Evolutionary conservation across 2,113 vertebrate species (phyloP).

Genomic region (Antechinus stuartii): DNA sequence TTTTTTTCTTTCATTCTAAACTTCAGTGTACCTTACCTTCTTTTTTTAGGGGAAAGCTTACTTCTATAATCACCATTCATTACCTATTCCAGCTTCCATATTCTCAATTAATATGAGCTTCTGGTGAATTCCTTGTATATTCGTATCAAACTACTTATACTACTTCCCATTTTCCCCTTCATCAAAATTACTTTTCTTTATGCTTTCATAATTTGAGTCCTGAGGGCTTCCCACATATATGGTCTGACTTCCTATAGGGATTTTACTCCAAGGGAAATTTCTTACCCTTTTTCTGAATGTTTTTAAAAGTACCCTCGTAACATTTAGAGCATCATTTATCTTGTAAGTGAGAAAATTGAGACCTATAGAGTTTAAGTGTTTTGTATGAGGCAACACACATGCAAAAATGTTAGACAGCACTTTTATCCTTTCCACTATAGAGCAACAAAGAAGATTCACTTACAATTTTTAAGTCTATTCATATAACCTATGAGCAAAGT

Average conservation of each 20-base stretch:
- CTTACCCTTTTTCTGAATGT: not conserved
- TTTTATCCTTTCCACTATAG: not conserved
- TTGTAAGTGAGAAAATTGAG: not conserved
- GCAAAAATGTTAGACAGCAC: not conserved
- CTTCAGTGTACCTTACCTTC: not conserved
- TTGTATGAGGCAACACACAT: not conserved
- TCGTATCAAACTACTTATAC: not conserved
- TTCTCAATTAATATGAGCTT: not conserved
- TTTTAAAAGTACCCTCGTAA: not conserved
- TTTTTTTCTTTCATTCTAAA: not conserved
- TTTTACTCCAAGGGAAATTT: not conserved
- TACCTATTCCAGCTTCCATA: not conserved
- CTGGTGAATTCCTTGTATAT: not conserved
- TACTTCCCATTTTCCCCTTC: not conserved
- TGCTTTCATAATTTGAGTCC: not conserved
- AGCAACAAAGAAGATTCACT: not conserved
- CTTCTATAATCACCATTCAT: not conserved
- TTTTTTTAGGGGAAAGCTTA: not conserved
- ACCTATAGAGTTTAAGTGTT: not conserved
- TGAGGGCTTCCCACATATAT: not conserved
- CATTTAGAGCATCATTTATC: not conserved
- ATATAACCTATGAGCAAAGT: not conserved
- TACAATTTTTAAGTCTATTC: not conserved
- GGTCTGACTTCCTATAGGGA: not conserved
- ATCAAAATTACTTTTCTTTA: not conserved